Evolutionary conservation across 92 coral and sea anemone species (phyloP).

Genomic region (Umimayanthus kanabou): DNA sequence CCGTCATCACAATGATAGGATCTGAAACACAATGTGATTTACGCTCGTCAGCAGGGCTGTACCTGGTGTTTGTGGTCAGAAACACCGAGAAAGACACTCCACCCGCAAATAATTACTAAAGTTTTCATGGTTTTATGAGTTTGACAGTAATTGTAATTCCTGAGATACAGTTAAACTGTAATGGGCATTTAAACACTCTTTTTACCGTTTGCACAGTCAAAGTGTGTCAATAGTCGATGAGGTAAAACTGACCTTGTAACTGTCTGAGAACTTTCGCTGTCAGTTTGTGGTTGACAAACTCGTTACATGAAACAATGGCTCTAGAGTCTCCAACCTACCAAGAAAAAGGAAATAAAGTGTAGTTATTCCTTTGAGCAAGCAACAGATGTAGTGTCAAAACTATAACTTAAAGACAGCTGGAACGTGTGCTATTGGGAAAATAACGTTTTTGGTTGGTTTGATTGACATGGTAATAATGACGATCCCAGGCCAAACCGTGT

Average conservation of each 20-base stretch:
- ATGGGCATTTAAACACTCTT: not conserved
- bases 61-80: not conserved
- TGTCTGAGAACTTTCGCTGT: conserved; percentile 93
- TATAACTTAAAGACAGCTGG: not conserved
- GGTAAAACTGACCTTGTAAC: conserved; percentile 75
- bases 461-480: no score
- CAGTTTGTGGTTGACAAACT: conserved; percentile 87
- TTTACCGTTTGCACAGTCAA: not conserved
- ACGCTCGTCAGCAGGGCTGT: not conserved
- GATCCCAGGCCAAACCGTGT: no score
- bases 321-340: conserved; percentile 71
- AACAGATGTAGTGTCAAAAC: not conserved
- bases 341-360: not conserved
- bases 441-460: not conserved
- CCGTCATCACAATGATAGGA: conserved; percentile 97
- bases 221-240: not conserved
- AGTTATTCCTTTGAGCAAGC: not conserved
- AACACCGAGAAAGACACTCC: not conserved
- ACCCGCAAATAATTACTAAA: no score
- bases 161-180: no score
- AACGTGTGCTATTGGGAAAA: not conserved
- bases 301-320: conserved; percentile 74
- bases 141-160: no score
- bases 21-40: conserved; percentile 50
- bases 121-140: no score